Evolutionary conservation across 2,888 invertebrate species (phyloP).

Genomic region (Euspilapteryx auroguttella): DNA sequence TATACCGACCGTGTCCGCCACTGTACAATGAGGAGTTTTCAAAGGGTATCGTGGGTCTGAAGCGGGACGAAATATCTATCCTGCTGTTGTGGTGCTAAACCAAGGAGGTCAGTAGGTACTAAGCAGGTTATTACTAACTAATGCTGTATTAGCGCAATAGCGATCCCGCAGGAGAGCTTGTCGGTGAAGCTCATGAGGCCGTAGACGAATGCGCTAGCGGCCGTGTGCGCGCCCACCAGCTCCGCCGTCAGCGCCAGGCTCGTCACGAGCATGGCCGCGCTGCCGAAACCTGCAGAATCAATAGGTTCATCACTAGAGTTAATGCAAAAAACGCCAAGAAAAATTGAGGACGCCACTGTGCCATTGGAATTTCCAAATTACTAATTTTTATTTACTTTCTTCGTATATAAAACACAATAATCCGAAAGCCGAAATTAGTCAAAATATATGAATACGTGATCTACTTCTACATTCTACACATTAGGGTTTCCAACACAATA

Average conservation of each 20-base stretch:
- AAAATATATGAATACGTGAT: not conserved
- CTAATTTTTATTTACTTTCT: no score
- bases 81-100: no score
- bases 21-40: no score
- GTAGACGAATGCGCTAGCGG: slow-evolving; percentile 89
- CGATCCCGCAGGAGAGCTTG: slow-evolving; percentile 86
- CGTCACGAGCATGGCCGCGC: slow-evolving; percentile 83
- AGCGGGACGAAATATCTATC: no score
- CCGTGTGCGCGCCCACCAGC: slow-evolving; percentile 79
- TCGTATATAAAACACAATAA: no score
- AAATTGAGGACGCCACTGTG: not conserved
- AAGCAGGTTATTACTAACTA: no score
- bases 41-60: no score
- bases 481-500: no score
- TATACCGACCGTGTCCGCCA: no score
- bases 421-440: no score
- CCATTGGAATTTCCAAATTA: not conserved
- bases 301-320: slow-evolving; percentile 4
- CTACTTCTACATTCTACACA: not conserved
- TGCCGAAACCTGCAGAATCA: slow-evolving; percentile 66
- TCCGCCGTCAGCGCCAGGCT: slow-evolving; percentile 87
- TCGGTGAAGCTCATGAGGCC: slow-evolving; percentile 93
- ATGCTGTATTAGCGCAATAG: slow-evolving; percentile 79
- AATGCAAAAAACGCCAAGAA: not conserved
- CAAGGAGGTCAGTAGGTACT: no score